A percentile compares a stretch with the other conserved stretches of the same genome.
These are phyloP conservation scores for Charanyca ferruginea DNA, from an alignment of 2,888 invertebrate genomes.

Conservation along the genomic window DNA sequence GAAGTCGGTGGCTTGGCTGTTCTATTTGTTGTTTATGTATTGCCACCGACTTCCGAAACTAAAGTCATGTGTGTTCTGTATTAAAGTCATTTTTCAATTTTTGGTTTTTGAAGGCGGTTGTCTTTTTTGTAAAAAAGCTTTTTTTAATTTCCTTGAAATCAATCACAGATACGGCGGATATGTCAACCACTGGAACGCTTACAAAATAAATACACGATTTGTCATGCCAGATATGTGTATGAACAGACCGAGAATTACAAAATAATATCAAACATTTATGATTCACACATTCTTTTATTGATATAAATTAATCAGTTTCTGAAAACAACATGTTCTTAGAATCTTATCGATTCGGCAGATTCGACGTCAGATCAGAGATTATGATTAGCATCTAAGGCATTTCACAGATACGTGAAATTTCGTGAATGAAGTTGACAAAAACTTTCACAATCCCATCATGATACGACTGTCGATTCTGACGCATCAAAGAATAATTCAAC, in stretches of 20 bases:
- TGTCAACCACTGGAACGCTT: not conserved
- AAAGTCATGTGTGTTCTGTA: too few species aligned
- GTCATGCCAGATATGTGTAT: not conserved
- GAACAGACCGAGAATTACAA: not conserved
- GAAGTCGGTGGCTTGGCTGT: too few species aligned
- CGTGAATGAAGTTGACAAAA: not conserved
- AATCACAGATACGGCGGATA: not conserved
- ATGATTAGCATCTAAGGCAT: not conserved
- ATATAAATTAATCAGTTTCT: not conserved
- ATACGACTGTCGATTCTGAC: not conserved
- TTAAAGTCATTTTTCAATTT: too few species aligned
- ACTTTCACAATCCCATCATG: not conserved
- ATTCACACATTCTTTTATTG: not conserved
- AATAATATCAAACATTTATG: not conserved
- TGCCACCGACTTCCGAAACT: too few species aligned
- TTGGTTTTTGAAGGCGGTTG: too few species aligned
- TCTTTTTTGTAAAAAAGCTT: too few species aligned
- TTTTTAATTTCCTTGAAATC: not conserved
- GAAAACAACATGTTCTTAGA: not conserved
- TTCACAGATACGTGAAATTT: slow-evolving; percentile 1
- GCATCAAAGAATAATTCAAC: not conserved
- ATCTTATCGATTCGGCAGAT: not conserved
- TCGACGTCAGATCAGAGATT: not conserved
- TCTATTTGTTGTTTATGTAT: too few species aligned
- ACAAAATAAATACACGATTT: not conserved